These are phyloP conservation scores for Ciconia nigra DNA, from an alignment of 2,797 vertebrate genomes.

Conservation along the genomic window DNA sequence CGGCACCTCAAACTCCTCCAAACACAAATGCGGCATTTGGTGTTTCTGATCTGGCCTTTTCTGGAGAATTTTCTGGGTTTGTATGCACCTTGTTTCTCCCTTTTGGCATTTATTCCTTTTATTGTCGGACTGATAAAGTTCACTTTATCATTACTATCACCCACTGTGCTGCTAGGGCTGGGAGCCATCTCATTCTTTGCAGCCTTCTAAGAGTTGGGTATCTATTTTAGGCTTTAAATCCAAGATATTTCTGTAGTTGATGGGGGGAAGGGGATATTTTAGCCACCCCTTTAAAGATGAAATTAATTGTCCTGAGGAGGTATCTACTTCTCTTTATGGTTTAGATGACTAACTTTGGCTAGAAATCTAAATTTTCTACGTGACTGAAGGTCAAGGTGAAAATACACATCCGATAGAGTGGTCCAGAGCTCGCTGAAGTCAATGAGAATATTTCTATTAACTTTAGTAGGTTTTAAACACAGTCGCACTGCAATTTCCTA, in stretches of 20 bases:
- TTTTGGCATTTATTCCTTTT: background rate
- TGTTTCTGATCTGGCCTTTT: background rate
- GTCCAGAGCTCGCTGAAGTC: background rate
- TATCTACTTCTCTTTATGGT: background rate
- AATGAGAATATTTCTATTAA: conserved; percentile 12
- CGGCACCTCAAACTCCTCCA: background rate
- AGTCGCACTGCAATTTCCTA: background rate
- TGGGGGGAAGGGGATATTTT: background rate
- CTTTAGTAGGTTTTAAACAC: background rate
- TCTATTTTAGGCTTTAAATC: background rate
- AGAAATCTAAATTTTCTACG: background rate
- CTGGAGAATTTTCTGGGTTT: background rate
- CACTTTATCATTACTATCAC: background rate
- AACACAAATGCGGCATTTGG: fast-evolving
- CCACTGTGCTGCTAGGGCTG: background rate
- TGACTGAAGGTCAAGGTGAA: conserved; percentile 42
- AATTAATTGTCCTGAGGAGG: background rate
- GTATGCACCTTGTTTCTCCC: background rate
- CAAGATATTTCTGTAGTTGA: background rate
- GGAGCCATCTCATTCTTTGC: background rate
- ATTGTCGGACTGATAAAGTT: background rate
- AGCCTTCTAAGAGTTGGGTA: background rate
- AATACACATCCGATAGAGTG: background rate
- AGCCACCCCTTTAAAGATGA: background rate
- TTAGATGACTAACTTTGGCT: background rate